phyloP scores from a whole-genome alignment of 2,113 vertebrate genomes.

The Xiphias gladius region DNA sequence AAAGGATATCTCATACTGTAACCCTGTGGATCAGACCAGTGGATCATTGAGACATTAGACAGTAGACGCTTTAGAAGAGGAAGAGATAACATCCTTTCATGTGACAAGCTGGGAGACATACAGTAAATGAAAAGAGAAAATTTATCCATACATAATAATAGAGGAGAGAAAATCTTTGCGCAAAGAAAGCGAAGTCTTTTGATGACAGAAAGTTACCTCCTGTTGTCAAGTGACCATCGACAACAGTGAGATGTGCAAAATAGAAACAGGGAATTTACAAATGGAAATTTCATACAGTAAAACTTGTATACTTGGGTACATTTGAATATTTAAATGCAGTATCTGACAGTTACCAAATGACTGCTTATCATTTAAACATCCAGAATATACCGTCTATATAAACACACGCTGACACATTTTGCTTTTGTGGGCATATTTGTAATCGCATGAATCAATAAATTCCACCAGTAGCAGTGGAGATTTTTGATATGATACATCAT shows the following conservation, averaged over 20 bases:
- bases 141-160: conserved; percentile 36
- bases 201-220: conserved; percentile 47
- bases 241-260: conserved; percentile 6
- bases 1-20: conserved; percentile 60
- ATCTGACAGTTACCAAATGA: not conserved
- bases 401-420: not conserved
- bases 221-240: conserved; percentile 53
- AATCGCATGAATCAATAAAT: conserved; percentile 12
- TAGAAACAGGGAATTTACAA: not conserved
- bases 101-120: conserved; percentile 66
- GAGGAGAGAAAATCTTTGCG: conserved; percentile 34
- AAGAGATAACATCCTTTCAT: conserved; percentile 67
- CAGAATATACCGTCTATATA: not conserved
- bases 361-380: conserved; percentile 7
- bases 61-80: conserved; percentile 40
- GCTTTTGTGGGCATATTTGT: conserved; percentile 1
- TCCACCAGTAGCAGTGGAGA: conserved; percentile 1
- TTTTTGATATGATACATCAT: not conserved
- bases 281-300: conserved; percentile 3
- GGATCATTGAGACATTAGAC: conserved; percentile 59
- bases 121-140: conserved; percentile 40
- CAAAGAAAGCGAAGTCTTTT: conserved; percentile 29
- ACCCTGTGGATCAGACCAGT: conserved; percentile 61
- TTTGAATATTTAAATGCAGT: conserved; percentile 21
- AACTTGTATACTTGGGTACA: not conserved